A percentile compares a stretch with the other conserved stretches of the same genome.
phyloP scores from a whole-genome alignment of 2,113 vertebrate genomes.

The Sander lucioperca region DNA sequence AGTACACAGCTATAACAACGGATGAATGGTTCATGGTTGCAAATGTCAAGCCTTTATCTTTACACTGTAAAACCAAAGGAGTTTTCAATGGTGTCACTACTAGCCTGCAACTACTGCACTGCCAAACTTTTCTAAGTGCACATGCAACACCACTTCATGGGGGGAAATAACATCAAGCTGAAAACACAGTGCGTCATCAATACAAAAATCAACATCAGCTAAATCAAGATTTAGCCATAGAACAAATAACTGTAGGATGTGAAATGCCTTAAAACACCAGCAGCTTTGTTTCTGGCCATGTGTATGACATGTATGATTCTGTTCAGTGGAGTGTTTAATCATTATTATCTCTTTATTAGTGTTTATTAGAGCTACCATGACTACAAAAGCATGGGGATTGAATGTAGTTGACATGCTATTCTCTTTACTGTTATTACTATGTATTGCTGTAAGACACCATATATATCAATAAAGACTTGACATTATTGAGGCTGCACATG shows the following conservation, averaged over 20 bases:
- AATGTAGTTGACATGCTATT: constrained; percentile 82
- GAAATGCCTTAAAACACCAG: constrained; percentile 88
- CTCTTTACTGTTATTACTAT: constrained; percentile 70
- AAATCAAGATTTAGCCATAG: constrained; percentile 57
- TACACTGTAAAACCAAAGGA: constrained; percentile 47
- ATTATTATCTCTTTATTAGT: constrained; percentile 66
- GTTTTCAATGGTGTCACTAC: constrained; percentile 39
- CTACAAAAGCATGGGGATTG: constrained; percentile 72
- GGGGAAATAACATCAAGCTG: constrained; percentile 8
- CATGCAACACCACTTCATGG: constrained; percentile 50
- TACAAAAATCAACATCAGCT: constrained; percentile 39
- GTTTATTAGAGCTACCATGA: constrained; percentile 63
- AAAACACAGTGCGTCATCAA: constrained; percentile 13
- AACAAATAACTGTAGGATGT: constrained; percentile 76
- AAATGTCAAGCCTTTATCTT: constrained; percentile 48
- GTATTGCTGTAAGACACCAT: constrained; percentile 81
- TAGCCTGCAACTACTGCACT: constrained; percentile 65
- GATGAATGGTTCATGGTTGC: constrained; percentile 32
- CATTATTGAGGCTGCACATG: constrained; percentile 57
- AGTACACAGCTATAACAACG: constrained; percentile 26
- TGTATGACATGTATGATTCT: constrained; percentile 74
- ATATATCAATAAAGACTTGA: constrained; percentile 85
- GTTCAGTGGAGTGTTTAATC: constrained; percentile 65
- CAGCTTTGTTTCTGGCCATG: constrained; percentile 77
- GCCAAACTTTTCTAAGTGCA: constrained; percentile 74